phyloP scores from a whole-genome alignment of 2,113 vertebrate species.

The Lagopus leucura region DNA sequence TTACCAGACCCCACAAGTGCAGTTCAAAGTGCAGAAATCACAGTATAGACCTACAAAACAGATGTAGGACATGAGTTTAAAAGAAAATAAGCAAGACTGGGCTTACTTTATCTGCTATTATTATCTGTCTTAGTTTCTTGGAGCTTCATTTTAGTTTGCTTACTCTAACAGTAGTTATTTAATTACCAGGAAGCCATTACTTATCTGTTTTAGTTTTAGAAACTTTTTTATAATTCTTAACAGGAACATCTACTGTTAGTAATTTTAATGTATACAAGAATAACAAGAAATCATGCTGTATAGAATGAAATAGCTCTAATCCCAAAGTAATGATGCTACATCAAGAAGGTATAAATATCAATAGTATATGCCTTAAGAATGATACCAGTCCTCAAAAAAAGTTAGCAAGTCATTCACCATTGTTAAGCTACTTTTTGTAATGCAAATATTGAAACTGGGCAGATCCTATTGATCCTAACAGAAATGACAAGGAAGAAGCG shows the following conservation, averaged over 20 bases:
- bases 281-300: not conserved
- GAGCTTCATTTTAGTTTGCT: not conserved
- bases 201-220: not conserved
- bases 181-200: not conserved
- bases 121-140: not conserved
- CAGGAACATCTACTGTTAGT: not conserved
- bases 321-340: not conserved
- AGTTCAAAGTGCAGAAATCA: not conserved
- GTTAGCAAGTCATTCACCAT: not conserved
- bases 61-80: not conserved
- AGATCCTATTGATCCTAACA: not conserved
- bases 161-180: not conserved
- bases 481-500: not conserved
- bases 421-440: not conserved
- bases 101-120: not conserved
- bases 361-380: not conserved
- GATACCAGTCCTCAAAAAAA: not conserved
- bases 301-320: not conserved
- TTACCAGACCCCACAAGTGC: not conserved
- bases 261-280: not conserved
- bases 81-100: not conserved
- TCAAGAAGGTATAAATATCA: not conserved
- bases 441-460: not conserved
- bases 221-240: not conserved
- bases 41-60: not conserved